phyloP scores from a whole-genome alignment of 2,888 invertebrate genomes.

The Sycophila texana region DNA sequence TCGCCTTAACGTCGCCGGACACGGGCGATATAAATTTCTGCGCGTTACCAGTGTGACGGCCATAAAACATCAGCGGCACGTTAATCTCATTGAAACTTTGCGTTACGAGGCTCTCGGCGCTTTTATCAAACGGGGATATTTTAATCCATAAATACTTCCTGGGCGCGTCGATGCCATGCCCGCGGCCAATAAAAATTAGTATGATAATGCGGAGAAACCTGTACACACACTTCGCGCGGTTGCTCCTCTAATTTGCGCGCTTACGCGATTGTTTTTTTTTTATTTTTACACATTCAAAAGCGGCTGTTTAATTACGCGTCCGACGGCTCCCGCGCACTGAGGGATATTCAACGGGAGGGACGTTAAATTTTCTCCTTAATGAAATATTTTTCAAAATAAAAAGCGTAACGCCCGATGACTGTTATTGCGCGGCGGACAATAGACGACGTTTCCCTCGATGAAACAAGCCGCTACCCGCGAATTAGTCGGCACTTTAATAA shows the following conservation, averaged over 20 bases:
- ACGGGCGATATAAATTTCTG: neutral
- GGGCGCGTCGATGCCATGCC: too few species aligned
- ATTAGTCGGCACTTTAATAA: slow-evolving; percentile 16
- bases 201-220: too few species aligned
- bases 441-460: neutral
- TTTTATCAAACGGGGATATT: neutral
- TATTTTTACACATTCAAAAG: too few species aligned
- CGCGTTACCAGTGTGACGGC: neutral
- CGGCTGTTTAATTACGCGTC: too few species aligned
- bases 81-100: neutral
- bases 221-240: too few species aligned
- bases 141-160: neutral
- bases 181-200: too few species aligned
- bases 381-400: neutral
- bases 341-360: too few species aligned
- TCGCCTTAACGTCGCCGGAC: neutral
- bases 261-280: too few species aligned
- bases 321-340: too few species aligned
- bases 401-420: slow-evolving; percentile 10
- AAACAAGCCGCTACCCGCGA: slow-evolving; percentile 1
- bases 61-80: neutral
- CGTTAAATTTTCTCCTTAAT: too few species aligned
- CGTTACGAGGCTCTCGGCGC: neutral
- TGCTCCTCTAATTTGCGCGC: too few species aligned
- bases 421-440: neutral